phyloP scores from a whole-genome alignment of 2,113 vertebrate species.

The Amazona guildingii region DNA sequence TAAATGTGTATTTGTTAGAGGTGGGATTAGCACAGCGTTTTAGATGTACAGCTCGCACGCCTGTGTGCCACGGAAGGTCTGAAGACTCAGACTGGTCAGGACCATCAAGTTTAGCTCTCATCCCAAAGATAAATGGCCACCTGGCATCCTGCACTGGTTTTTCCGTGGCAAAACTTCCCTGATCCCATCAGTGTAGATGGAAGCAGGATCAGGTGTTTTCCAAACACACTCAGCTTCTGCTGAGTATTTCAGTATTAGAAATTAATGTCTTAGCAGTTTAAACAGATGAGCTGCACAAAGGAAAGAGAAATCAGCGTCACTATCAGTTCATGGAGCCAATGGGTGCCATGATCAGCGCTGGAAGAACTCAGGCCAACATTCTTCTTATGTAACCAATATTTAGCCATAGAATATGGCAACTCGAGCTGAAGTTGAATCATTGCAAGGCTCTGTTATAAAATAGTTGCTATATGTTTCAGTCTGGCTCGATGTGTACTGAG shows the following conservation, averaged over 20 bases:
- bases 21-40: not conserved
- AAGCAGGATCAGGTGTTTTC: not conserved
- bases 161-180: not conserved
- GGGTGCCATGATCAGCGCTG: not conserved
- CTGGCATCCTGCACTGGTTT: fast-evolving
- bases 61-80: not conserved
- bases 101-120: not conserved
- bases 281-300: not conserved
- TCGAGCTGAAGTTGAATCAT: not conserved
- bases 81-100: not conserved
- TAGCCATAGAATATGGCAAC: not conserved
- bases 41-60: fast-evolving
- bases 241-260: not conserved
- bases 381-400: slow-evolving; percentile 12
- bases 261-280: not conserved
- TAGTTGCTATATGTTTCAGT: not conserved
- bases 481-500: not conserved
- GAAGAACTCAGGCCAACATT: not conserved
- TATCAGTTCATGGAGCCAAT: not conserved
- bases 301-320: not conserved
- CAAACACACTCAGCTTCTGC: not conserved
- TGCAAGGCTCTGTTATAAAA: slow-evolving; percentile 30
- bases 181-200: fast-evolving
- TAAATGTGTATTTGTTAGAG: not conserved
- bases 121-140: not conserved